Percentiles rank a stretch among this genome's conserved stretches.
Conservation (phyloP, 2,113 vertebrate genomes). For the Thomomys bottae region DNA sequence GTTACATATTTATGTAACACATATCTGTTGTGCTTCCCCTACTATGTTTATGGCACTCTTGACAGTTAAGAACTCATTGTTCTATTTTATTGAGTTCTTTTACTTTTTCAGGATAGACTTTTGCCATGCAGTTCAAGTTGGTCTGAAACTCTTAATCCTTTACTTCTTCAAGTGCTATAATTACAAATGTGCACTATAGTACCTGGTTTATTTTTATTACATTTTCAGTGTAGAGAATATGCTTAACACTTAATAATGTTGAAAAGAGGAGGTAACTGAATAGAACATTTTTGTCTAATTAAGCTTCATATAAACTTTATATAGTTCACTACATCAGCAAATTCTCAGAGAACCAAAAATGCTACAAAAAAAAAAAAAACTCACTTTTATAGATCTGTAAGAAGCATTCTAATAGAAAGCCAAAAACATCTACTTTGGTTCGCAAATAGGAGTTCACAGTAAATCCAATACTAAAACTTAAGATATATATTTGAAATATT, state of each 20-base stretch:
- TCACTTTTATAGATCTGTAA: neutral
- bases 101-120: too few relatives aligned
- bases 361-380: constrained; percentile 2
- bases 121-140: too few relatives aligned
- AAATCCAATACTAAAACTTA: neutral
- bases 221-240: neutral
- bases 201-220: neutral
- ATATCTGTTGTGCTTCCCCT: neutral
- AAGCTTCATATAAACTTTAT: neutral
- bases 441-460: neutral
- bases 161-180: too few relatives aligned
- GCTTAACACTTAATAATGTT: constrained; percentile 22
- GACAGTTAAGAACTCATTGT: neutral
- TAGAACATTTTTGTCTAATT: constrained; percentile 27
- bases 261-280: constrained; percentile 11
- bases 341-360: neutral
- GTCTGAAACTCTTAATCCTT: too few relatives aligned
- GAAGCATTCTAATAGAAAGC: neutral
- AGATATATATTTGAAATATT: constrained; percentile 35
- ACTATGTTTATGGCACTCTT: constrained; percentile 4
- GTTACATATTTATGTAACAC: neutral
- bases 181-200: too few relatives aligned
- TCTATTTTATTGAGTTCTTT: neutral
- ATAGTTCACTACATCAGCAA: constrained; percentile 18
- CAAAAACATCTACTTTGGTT: constrained; percentile 3